These are phyloP conservation scores for Gobio occitaniae DNA, from an alignment of 2,797 vertebrate species.

Conservation along the genomic window DNA sequence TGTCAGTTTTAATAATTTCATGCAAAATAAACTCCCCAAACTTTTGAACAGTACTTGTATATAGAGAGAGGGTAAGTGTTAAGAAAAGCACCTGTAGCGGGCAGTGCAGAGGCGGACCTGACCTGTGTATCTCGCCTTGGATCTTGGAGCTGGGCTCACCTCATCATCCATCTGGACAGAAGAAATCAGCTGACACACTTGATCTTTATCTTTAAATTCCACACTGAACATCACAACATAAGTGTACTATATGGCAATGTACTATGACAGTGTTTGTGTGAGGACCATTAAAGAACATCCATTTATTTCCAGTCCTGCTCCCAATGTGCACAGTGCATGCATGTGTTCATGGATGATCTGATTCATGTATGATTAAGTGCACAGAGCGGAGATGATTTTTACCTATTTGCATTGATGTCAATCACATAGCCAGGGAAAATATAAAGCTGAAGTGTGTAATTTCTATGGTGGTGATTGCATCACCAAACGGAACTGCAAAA, in stretches of 20 bases:
- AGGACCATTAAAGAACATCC: conserved; percentile 35
- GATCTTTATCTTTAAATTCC: not conserved
- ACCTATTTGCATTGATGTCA: conserved; percentile 41
- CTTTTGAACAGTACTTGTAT: not conserved
- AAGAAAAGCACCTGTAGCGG: conserved; percentile 88
- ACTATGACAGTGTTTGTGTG: conserved; percentile 20
- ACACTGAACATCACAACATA: not conserved
- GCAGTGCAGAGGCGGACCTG: conserved; percentile 97
- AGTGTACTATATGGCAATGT: not conserved
- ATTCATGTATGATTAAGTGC: conserved; percentile 16
- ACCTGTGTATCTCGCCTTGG: conserved; percentile 94
- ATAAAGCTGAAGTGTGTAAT: not conserved
- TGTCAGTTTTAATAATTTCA: not conserved
- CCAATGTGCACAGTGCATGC: conserved; percentile 27
- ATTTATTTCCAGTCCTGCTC: conserved; percentile 8
- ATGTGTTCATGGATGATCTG: conserved; percentile 33
- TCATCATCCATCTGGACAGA: conserved; percentile 91
- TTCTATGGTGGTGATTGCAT: not conserved
- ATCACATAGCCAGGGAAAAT: conserved; percentile 31
- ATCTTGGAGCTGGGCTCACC: conserved; percentile 83
- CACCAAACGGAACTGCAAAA: conserved; percentile 6
- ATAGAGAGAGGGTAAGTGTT: not conserved
- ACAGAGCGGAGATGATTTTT: conserved; percentile 21
- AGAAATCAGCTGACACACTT: not conserved
- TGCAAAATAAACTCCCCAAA: not conserved